Base-by-base conservation (phyloP, 1,140 invertebrate species). In the Argopecten irradians region DNA sequence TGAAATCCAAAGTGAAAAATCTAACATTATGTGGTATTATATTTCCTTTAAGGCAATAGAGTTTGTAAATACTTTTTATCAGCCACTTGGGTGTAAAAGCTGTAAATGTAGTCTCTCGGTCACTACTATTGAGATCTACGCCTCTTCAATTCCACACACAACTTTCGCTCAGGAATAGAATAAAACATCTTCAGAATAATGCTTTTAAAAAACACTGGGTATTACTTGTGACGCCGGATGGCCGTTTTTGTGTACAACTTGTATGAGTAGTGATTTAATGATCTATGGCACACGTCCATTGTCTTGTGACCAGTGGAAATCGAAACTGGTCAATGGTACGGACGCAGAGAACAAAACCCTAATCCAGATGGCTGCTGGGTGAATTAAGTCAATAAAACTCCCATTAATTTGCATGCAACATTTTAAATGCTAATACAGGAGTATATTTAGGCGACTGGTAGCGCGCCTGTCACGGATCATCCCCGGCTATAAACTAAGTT, bases 141-240 rank as follows among this genome's bases (percentile, higher is more conserved):
- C 28, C n/a, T 71, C 16, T 8, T 71, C 22, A 71, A 71, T 5
- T 5, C 22, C 1, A 71, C 43, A 28, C 1, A 71, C 22, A 71
- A 71, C 55, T 71, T 71, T 71, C 55, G 55, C n/a, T 71, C 55
- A 5, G n/a, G 55, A 11, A 28, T 71, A 71, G 55, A 71, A 71
- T 71, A n/a, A 71, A 71, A 71, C 55, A 71, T 71, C 55, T 71
- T 71, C 55, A 71, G 22, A 71, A 71, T 71, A 71, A 71, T 71
- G 55, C 22, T 71, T 71, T 71, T 71, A 71, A 71, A 71, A 71
- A 71, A 71, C 55, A 71, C 55, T 71, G n/a, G 55, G 55, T 71
- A 71, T 71, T 71, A n/a, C 55, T n/a, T 71, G 55, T 71, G 22
- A 71, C n/a, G 55, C n/a, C 55, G 55, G 55, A 71, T 71, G 55